These are phyloP conservation scores for Centruroides sculpturatus DNA, from an alignment of 1,140 invertebrate genomes.

Conservation along the genomic window DNA sequence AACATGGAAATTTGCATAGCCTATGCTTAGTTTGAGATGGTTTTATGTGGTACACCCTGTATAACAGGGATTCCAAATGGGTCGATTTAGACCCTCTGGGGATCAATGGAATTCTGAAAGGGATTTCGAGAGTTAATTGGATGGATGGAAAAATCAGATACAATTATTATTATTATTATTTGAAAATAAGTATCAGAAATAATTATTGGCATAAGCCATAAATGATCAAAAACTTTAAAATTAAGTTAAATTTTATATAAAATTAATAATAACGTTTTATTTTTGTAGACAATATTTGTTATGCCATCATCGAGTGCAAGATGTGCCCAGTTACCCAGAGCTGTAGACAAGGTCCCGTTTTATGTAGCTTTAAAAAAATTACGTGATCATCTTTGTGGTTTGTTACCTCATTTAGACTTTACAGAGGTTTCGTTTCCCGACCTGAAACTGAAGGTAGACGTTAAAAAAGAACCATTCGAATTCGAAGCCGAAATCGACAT, in stretches of 20 bases:
- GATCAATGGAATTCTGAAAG: too few relatives aligned
- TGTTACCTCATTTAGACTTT: slow-evolving; percentile 72
- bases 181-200: too few relatives aligned
- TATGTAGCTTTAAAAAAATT: slow-evolving; percentile 89
- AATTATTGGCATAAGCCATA: too few relatives aligned
- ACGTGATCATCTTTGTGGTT: slow-evolving; percentile 82
- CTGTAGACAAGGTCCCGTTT: slow-evolving; percentile 93
- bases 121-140: too few relatives aligned
- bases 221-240: too few relatives aligned
- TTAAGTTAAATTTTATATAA: neutral
- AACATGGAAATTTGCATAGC: too few relatives aligned
- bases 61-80: too few relatives aligned
- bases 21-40: too few relatives aligned
- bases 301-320: slow-evolving; percentile 95
- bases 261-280: neutral
- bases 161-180: too few relatives aligned
- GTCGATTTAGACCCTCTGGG: too few relatives aligned
- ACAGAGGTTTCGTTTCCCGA: slow-evolving; percentile 74
- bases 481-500: neutral
- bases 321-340: slow-evolving; percentile 84
- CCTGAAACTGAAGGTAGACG: slow-evolving; percentile 14
- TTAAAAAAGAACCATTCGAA: slow-evolving; percentile 8
- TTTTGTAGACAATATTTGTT: slow-evolving; percentile 84
- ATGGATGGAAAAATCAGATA: too few relatives aligned
- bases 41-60: too few relatives aligned